phyloP scores from a whole-genome alignment of 2,113 vertebrate species.

The Sisor rabdophorus region DNA sequence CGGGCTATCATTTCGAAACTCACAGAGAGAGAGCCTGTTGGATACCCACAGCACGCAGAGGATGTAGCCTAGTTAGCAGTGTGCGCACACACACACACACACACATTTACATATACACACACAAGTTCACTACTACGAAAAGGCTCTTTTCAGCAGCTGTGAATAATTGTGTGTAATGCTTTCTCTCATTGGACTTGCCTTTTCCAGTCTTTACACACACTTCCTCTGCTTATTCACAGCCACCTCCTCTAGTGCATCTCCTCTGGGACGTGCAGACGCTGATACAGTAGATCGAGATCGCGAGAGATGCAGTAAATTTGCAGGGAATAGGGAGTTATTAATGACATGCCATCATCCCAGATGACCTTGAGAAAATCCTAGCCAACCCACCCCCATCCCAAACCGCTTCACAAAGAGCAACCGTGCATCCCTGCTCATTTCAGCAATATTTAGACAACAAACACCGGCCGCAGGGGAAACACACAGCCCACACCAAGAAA shows the following conservation, averaged over 20 bases:
- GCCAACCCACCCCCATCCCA: slow-evolving; percentile 51
- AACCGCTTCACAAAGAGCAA: slow-evolving; percentile 8
- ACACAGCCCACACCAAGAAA: slow-evolving; percentile 55
- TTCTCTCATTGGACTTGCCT: slow-evolving; percentile 20
- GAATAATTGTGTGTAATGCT: slow-evolving; percentile 17
- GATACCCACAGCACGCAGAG: slow-evolving; percentile 25
- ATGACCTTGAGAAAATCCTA: slow-evolving; percentile 71
- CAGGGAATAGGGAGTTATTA: slow-evolving; percentile 70
- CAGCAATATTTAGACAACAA: slow-evolving; percentile 68
- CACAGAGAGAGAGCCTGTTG: slow-evolving; percentile 34
- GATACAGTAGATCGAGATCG: slow-evolving; percentile 60
- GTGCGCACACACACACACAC: neutral
- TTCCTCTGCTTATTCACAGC: slow-evolving; percentile 33
- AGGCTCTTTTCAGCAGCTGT: slow-evolving; percentile 25
- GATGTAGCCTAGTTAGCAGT: slow-evolving; percentile 28
- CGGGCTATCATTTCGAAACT: slow-evolving; percentile 39
- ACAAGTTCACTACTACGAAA: neutral
- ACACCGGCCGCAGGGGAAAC: slow-evolving; percentile 59
- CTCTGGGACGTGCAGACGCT: slow-evolving; percentile 34
- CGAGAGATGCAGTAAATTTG: slow-evolving; percentile 61
- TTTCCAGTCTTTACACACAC: slow-evolving; percentile 41
- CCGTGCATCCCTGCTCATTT: slow-evolving; percentile 50
- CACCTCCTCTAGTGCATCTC: slow-evolving; percentile 4
- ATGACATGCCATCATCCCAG: slow-evolving; percentile 70
- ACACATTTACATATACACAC: neutral